These are phyloP conservation scores for Hymenopus coronatus DNA, from an alignment of 2,888 invertebrate genomes.

Conservation along the genomic window DNA sequence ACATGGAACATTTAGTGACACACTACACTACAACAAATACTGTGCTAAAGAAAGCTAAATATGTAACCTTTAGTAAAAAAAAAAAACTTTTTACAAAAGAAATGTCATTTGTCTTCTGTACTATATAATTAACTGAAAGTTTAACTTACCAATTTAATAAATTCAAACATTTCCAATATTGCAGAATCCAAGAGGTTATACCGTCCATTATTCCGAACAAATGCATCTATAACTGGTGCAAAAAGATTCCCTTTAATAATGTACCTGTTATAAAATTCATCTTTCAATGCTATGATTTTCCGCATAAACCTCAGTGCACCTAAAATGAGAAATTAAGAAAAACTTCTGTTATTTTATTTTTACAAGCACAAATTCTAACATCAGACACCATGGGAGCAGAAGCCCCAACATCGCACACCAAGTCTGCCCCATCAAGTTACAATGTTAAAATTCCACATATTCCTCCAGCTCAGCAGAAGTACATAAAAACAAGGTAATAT, in stretches of 20 bases:
- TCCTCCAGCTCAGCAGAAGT: neutral
- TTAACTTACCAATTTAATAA: conserved; percentile 75
- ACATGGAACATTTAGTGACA: too few species aligned
- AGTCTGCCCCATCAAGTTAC: neutral
- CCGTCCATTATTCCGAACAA: conserved; percentile 93
- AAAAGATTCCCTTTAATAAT: conserved; percentile 93
- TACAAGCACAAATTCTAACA: too few species aligned
- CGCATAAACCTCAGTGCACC: conserved; percentile 95
- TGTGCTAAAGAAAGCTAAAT: too few species aligned
- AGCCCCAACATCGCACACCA: neutral
- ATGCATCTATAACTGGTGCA: conserved; percentile 93
- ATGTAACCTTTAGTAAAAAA: too few species aligned
- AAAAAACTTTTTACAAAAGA: too few species aligned
- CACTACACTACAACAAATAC: too few species aligned
- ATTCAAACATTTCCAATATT: conserved; percentile 98
- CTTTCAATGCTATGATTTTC: conserved; percentile 94
- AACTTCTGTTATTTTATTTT: neutral
- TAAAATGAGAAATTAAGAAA: conserved; percentile 39
- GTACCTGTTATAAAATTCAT: conserved; percentile 97
- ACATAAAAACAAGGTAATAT: too few species aligned
- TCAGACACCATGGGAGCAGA: neutral
- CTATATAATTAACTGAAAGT: neutral
- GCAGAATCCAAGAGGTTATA: conserved; percentile 99
- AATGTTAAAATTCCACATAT: neutral
- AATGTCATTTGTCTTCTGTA: neutral